Evolutionary conservation across 2,797 vertebrate species (phyloP).

Genomic region (Enteromius anoplus): DNA sequence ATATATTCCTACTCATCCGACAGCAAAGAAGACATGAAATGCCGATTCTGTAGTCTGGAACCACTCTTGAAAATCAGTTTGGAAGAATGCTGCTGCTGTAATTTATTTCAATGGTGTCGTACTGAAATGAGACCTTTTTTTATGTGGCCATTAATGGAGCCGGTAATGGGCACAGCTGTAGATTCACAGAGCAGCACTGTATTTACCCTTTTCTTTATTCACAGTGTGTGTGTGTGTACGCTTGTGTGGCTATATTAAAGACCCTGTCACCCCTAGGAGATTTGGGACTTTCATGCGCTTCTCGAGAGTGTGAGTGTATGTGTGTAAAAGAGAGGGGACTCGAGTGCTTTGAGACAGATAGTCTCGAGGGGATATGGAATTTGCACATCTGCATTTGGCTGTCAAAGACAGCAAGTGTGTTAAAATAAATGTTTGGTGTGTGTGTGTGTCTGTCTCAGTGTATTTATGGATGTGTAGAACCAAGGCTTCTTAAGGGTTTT

Average conservation of each 20-base stretch:
- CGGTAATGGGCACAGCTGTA: slow-evolving; percentile 55
- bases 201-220: slow-evolving; percentile 36
- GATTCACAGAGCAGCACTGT: slow-evolving; percentile 31
- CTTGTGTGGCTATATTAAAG: slow-evolving; percentile 71
- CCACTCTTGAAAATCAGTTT: slow-evolving; percentile 16
- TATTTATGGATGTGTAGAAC: slow-evolving; percentile 36
- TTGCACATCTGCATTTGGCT: slow-evolving; percentile 24
- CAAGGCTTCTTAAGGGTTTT: background rate
- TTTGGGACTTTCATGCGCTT: slow-evolving; percentile 8
- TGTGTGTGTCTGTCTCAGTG: slow-evolving; percentile 46
- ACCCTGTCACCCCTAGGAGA: slow-evolving; percentile 58
- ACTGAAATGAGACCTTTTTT: slow-evolving; percentile 72
- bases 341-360: slow-evolving; percentile 31
- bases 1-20: background rate
- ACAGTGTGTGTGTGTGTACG: slow-evolving; percentile 51
- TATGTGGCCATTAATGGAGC: slow-evolving; percentile 69
- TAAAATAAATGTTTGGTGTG: slow-evolving; percentile 42
- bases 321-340: background rate
- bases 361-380: slow-evolving; percentile 28
- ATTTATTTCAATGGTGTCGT: slow-evolving; percentile 65
- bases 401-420: slow-evolving; percentile 34
- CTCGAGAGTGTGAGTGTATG: background rate
- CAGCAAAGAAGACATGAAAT: background rate
- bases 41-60: slow-evolving; percentile 17
- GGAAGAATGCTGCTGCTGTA: slow-evolving; percentile 50